Evolutionary conservation across 2,888 invertebrate species (phyloP).

Genomic region (Serripes groenlandicus): DNA sequence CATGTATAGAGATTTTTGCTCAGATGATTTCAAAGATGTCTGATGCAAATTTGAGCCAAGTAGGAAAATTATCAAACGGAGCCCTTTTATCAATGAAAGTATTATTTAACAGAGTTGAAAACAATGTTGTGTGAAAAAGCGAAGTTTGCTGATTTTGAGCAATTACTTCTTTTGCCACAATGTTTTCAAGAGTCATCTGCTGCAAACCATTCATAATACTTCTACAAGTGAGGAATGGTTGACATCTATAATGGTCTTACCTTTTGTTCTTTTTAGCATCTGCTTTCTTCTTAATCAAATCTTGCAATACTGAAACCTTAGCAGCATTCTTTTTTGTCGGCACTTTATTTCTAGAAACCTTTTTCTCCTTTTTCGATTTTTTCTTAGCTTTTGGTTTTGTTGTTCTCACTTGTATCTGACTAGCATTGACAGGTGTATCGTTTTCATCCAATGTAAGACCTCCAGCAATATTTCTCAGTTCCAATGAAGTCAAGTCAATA

Average conservation of each 20-base stretch:
- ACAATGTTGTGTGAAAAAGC: background rate
- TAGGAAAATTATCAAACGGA: background rate
- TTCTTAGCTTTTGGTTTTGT: constrained; percentile 54
- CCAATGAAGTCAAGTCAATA: constrained; percentile 88
- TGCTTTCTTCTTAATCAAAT: constrained; percentile 67
- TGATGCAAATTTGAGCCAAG: no score
- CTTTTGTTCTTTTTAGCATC: constrained; percentile 65
- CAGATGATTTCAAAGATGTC: no score
- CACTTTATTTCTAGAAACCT: constrained; percentile 40
- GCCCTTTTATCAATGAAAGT: background rate
- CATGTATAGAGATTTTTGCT: no score
- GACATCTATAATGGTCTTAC: background rate
- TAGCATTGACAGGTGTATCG: constrained; percentile 65
- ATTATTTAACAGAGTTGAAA: background rate
- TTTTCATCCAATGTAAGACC: constrained; percentile 88
- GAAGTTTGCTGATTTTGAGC: background rate
- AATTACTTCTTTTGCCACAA: background rate
- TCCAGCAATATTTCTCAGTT: constrained; percentile 89
- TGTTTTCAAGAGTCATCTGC: background rate
- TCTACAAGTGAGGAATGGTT: background rate
- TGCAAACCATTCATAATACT: background rate
- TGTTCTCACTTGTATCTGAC: constrained; percentile 63
- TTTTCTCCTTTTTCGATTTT: constrained; percentile 59
- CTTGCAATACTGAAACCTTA: constrained; percentile 64
- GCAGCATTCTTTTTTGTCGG: constrained; percentile 53